Percentiles rank a stretch among this genome's conserved stretches.
phyloP scores from a whole-genome alignment of 2,888 invertebrate species.

The Atrina japonica region DNA sequence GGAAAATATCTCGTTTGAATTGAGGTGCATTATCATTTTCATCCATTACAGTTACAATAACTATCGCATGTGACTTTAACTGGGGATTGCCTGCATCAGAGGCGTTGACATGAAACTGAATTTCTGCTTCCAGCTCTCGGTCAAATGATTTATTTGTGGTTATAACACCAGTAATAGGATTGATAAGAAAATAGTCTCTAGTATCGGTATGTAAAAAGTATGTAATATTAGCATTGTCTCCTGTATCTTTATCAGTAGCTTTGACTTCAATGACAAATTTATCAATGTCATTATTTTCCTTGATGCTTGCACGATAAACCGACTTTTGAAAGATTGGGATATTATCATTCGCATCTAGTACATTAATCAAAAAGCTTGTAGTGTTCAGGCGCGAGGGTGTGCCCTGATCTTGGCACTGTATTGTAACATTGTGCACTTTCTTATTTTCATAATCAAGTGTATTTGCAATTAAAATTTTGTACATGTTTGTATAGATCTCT shows the following conservation, averaged over 20 bases:
- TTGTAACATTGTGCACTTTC: slow-evolving; percentile 64
- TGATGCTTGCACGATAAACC: slow-evolving; percentile 65
- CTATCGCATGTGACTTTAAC: slow-evolving; percentile 86
- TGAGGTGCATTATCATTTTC: slow-evolving; percentile 97
- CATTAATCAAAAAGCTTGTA: slow-evolving; percentile 66
- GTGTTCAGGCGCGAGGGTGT: slow-evolving; percentile 66
- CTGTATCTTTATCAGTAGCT: slow-evolving; percentile 86
- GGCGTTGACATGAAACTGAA: slow-evolving; percentile 95
- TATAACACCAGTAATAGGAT: slow-evolving; percentile 90
- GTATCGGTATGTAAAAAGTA: slow-evolving; percentile 84
- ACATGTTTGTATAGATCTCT: slow-evolving; percentile 58
- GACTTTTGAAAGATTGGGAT: slow-evolving; percentile 65
- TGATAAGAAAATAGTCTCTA: slow-evolving; percentile 92
- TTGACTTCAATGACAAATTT: slow-evolving; percentile 76
- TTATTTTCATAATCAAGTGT: slow-evolving; percentile 70
- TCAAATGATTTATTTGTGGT: slow-evolving; percentile 92
- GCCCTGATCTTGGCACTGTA: slow-evolving; percentile 73
- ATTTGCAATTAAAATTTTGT: slow-evolving; percentile 62
- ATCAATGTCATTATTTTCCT: slow-evolving; percentile 69
- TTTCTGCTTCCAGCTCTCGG: slow-evolving; percentile 91
- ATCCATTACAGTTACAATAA: slow-evolving; percentile 93
- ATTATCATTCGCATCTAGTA: slow-evolving; percentile 76
- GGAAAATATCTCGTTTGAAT: slow-evolving; percentile 95
- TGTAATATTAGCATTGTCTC: slow-evolving; percentile 67
- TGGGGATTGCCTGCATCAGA: slow-evolving; percentile 86